Evolutionary conservation across 2,113 vertebrate species (phyloP), one percentile per base, ranked within the genome.

Genomic region (Onychostruthus taczanowskii): DNA sequence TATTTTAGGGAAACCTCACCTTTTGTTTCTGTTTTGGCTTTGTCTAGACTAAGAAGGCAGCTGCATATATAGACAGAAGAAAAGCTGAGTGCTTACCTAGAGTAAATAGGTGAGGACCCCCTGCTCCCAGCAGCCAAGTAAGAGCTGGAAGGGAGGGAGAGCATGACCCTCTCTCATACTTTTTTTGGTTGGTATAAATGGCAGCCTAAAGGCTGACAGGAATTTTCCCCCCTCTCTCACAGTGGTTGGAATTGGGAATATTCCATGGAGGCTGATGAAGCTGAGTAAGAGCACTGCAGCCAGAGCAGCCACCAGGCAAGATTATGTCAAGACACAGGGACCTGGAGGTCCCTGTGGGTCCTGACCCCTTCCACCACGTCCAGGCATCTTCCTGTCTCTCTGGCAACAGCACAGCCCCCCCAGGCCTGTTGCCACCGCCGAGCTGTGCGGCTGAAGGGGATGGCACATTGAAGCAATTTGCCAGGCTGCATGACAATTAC

Each of bases 401-500:
- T 76, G 85, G 79, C 63, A 89, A 68, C 66, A 63, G 82, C 64
- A n/a, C 64, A 70, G 50, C 61, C 31, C 46, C 87, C 43, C 67
- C 41, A 61, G 74, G 93, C 82, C 56, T 63, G 85, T 84, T 81
- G 87, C 79, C 7, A 23, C 81, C 0, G 0, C 79, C 1, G 75
- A 88, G 76, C 86, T 87, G 88, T 59, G 73, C 2, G 63, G 76
- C 94, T 96, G 93, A 74, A 96, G 77, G 75, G 90, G 77, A 89
- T 93, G 92, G 93, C 86, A 90, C 90, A 82, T 33, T 94, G 92
- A 87, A 93, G 92, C 94, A 93, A 93, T 97, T 94, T 94, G 80
- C 94, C 92, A 92, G 96, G 93, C 96, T 95, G 95, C 9, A 9
- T 80, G 95, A 94, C 95, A 95, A 95, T 95, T 97, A 97, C 92